Conservation (phyloP, 2,797 vertebrate species). For the Dermochelys coriacea region DNA sequence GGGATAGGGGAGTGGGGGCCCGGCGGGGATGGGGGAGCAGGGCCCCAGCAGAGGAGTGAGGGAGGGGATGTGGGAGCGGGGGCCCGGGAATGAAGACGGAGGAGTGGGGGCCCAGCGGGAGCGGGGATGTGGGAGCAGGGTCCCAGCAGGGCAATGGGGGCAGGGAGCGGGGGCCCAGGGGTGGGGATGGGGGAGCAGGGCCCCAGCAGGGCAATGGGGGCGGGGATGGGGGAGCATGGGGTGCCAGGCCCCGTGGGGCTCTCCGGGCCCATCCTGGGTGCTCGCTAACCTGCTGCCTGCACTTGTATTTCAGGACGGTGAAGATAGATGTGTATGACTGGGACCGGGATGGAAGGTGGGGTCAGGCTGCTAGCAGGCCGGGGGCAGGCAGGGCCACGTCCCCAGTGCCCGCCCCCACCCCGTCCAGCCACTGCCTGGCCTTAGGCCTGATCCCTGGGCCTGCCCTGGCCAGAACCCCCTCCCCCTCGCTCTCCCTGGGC, state of each 20-base stretch:
- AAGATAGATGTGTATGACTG: constrained; percentile 97
- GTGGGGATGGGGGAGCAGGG: background rate
- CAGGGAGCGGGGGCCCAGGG: background rate
- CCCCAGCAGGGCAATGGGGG: background rate
- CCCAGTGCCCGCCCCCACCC: background rate
- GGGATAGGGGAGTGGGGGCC: background rate
- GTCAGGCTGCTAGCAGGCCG: background rate
- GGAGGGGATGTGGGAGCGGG: background rate
- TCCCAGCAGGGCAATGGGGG: background rate
- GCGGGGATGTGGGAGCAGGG: too few relatives aligned
- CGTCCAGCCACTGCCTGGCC: background rate
- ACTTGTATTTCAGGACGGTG: constrained; percentile 88
- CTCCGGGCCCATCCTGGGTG: background rate
- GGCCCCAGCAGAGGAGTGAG: background rate
- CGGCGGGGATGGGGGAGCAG: background rate
- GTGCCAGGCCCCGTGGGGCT: background rate
- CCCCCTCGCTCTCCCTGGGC: background rate
- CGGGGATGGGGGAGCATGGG: background rate
- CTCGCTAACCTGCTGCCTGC: background rate
- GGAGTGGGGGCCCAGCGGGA: too few relatives aligned
- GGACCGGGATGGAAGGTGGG: constrained; percentile 97
- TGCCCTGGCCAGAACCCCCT: background rate
- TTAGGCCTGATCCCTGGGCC: background rate
- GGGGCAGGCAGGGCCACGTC: too few relatives aligned
- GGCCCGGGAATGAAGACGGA: too few relatives aligned